Percentiles rank a stretch among this genome's conserved stretches.
phyloP scores from a whole-genome alignment of 2,888 invertebrate species.

The Noctua pronuba region DNA sequence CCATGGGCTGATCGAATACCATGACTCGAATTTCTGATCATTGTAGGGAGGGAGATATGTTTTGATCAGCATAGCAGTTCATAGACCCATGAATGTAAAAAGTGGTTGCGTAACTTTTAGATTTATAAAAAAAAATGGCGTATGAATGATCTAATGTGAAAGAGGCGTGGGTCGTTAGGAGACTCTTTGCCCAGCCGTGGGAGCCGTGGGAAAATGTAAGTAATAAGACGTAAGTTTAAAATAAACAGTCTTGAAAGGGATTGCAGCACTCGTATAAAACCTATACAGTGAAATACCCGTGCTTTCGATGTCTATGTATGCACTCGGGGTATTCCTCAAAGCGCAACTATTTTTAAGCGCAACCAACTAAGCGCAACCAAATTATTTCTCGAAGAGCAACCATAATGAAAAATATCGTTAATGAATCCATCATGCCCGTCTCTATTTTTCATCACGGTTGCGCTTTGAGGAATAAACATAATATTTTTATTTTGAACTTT shows the following conservation, averaged over 20 bases:
- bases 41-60: conserved; percentile 62
- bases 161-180: neutral
- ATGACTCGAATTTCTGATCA: conserved; percentile 78
- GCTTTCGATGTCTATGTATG: neutral
- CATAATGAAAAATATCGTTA: too few relatives aligned
- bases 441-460: too few relatives aligned
- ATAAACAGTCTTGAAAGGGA: neutral
- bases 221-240: neutral
- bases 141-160: conserved; percentile 15
- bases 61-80: conserved; percentile 65
- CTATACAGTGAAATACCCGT: neutral
- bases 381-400: too few relatives aligned
- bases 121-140: neutral
- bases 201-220: neutral
- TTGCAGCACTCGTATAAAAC: neutral
- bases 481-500: too few relatives aligned
- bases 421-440: too few relatives aligned
- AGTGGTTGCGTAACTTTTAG: conserved; percentile 14
- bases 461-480: too few relatives aligned
- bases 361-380: too few relatives aligned
- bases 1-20: conserved; percentile 78
- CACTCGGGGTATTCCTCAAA: too few relatives aligned
- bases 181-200: neutral
- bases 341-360: too few relatives aligned
- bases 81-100: conserved; percentile 60